Conservation (phyloP, 2,797 vertebrate species). For the Novumbra hubbsi region DNA sequence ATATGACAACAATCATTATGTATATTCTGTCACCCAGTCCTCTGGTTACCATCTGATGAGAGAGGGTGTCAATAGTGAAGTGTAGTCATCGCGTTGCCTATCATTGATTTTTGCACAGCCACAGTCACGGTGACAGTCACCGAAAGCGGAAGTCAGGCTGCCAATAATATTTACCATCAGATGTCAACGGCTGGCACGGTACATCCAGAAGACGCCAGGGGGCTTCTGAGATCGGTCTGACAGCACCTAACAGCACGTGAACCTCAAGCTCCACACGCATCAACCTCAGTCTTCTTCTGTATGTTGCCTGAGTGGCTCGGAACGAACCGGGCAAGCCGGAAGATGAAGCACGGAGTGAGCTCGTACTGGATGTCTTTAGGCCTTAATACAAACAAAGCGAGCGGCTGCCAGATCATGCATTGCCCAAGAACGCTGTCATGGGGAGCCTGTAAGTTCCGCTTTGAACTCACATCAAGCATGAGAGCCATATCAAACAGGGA, state of each 20-base stretch:
- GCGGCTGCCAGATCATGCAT: constrained; percentile 20
- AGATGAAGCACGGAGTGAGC: constrained; percentile 19
- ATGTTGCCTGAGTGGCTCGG: constrained; percentile 32
- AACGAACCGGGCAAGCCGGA: constrained; percentile 24
- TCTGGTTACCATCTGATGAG: constrained; percentile 76
- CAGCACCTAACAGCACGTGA: constrained; percentile 50
- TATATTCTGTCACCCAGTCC: constrained; percentile 68
- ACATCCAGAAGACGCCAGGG: constrained; percentile 57
- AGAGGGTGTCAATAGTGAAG: constrained; percentile 65
- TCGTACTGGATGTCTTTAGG: constrained; percentile 26
- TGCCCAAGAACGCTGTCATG: constrained; percentile 17
- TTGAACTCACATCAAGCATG: constrained; percentile 23
- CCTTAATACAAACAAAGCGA: constrained; percentile 37
- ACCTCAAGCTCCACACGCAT: constrained; percentile 67
- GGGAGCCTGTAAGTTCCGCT: constrained; percentile 9
- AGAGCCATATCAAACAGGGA: constrained; percentile 9
- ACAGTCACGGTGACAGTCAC: constrained; percentile 51
- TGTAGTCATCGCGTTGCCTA: constrained; percentile 74
- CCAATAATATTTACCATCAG: constrained; percentile 81
- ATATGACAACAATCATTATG: neutral
- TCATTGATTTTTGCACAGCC: constrained; percentile 80
- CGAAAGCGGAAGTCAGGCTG: constrained; percentile 71
- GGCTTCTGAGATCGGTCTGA: constrained; percentile 66
- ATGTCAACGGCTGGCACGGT: constrained; percentile 36
- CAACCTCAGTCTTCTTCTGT: constrained; percentile 51